Conservation (phyloP, 2,113 vertebrate species). For the Myodes glareolus region DNA sequence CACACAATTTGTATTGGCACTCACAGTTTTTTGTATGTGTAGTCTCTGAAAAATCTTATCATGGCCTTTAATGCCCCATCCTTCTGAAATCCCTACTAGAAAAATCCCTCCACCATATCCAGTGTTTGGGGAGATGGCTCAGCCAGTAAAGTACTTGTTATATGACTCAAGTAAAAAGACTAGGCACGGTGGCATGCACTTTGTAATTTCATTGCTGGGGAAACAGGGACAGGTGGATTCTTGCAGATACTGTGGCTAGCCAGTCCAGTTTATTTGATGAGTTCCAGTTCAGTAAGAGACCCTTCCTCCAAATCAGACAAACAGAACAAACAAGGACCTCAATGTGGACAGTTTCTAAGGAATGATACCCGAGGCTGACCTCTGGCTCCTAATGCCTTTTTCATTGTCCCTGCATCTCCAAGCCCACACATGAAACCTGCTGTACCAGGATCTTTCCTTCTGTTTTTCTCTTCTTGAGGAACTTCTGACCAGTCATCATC, state of each 20-base stretch:
- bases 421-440: not conserved
- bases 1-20: not conserved
- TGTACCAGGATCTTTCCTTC: not conserved
- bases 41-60: not conserved
- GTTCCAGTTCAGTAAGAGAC: not conserved
- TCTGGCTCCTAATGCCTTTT: not conserved
- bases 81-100: not conserved
- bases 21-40: not conserved
- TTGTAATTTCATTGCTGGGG: not conserved
- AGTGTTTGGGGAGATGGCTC: not conserved
- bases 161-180: not conserved
- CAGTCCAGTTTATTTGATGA: not conserved
- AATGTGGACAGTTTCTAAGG: not conserved
- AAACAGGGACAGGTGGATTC: not conserved
- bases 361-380: not conserved
- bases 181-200: not conserved
- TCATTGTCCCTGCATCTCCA: not conserved
- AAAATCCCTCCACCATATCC: not conserved
- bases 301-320: not conserved
- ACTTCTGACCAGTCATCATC: not conserved
- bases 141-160: not conserved
- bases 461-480: not conserved
- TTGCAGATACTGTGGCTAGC: not conserved
- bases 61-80: not conserved
- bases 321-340: not conserved